phyloP scores from a whole-genome alignment of 2,113 vertebrate species.

The Heliornis fulica region DNA sequence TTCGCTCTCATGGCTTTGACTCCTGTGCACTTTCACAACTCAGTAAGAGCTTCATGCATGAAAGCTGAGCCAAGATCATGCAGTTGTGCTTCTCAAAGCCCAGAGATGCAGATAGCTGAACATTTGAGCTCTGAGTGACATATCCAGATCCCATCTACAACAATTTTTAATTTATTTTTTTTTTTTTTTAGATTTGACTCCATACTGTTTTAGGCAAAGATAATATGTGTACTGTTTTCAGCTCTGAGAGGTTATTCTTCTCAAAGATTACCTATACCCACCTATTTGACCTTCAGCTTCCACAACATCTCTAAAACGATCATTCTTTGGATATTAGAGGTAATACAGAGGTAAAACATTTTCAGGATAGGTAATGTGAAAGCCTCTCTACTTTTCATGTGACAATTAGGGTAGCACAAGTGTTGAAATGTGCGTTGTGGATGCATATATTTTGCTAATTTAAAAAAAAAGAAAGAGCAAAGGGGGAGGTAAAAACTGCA shows the following conservation, averaged over 20 bases:
- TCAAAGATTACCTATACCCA: neutral
- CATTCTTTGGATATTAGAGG: neutral
- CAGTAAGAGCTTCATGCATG: neutral
- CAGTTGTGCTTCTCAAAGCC: neutral
- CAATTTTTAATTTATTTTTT: neutral
- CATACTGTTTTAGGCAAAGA: neutral
- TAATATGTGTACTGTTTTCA: neutral
- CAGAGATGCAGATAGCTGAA: neutral
- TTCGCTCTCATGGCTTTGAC: neutral
- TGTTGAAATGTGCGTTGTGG: neutral
- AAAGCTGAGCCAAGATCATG: neutral
- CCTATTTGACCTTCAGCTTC: neutral
- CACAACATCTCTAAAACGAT: neutral
- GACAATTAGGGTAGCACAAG: neutral
- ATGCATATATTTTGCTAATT: neutral
- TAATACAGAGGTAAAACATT: neutral
- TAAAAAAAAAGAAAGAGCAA: neutral
- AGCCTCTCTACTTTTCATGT: neutral
- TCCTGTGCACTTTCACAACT: neutral
- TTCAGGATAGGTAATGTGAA: neutral
- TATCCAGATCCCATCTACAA: neutral
- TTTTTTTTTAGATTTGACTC: neutral
- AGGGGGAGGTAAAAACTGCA: neutral
- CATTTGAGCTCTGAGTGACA: neutral
- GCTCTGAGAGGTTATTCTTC: neutral